Evolutionary conservation across 1,140 invertebrate genomes (phyloP).

Genomic region (Helicorthomorpha holstii): DNA sequence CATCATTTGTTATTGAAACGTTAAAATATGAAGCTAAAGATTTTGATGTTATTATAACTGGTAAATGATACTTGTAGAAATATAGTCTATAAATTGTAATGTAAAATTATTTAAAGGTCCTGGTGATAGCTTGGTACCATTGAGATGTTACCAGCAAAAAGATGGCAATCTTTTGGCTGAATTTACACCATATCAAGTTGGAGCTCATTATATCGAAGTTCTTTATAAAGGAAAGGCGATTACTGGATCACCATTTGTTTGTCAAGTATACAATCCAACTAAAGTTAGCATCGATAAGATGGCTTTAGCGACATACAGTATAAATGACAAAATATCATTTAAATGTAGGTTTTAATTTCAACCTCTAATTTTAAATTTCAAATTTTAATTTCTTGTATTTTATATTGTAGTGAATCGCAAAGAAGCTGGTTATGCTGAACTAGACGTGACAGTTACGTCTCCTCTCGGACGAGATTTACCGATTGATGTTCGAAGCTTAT

Average conservation of each 20-base stretch:
- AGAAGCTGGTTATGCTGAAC: constrained; percentile 72
- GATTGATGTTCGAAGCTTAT: constrained; percentile 53
- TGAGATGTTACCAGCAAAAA: constrained; percentile 87
- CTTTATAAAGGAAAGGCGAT: constrained; percentile 78
- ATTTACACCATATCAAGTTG: constrained; percentile 53
- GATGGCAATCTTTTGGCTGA: constrained; percentile 83
- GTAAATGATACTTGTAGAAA: constrained; percentile 6
- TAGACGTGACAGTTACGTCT: constrained; percentile 73
- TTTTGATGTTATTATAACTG: constrained; percentile 74
- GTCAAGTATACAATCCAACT: constrained; percentile 81
- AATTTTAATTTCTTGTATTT: constrained; percentile 1
- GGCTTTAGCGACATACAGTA: constrained; percentile 55
- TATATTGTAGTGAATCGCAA: constrained; percentile 53
- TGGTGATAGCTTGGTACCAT: constrained; percentile 72
- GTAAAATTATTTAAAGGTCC: constrained; percentile 55
- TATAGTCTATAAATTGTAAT: too few relatives aligned
- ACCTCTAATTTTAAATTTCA: neutral
- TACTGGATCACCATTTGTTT: constrained; percentile 86
- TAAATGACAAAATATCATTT: constrained; percentile 67
- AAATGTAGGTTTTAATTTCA: constrained; percentile 41
- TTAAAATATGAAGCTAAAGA: constrained; percentile 64
- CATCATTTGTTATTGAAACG: constrained; percentile 76
- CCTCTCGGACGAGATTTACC: constrained; percentile 74
- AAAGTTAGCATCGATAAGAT: constrained; percentile 45
- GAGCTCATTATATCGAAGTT: constrained; percentile 66